These are phyloP conservation scores for Gephyroberyx darwinii DNA, from an alignment of 2,797 vertebrate species.

Conservation along the genomic window DNA sequence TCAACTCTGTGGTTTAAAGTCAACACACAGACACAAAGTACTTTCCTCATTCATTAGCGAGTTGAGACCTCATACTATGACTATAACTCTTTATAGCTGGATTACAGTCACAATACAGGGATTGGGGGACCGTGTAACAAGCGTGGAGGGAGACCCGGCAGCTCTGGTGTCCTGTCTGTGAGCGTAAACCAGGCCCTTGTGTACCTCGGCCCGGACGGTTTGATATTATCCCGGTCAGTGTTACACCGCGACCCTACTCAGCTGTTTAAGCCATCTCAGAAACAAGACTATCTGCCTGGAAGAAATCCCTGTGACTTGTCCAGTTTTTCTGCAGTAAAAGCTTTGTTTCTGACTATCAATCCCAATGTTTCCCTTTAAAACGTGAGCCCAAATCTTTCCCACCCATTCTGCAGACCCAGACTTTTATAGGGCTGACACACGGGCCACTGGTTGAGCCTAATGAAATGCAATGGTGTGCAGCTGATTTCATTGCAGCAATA, in stretches of 20 bases:
- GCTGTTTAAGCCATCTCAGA: conserved; percentile 68
- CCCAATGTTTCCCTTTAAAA: conserved; percentile 47
- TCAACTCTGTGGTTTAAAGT: conserved; percentile 52
- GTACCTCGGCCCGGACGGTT: conserved; percentile 28
- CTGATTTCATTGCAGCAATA: conserved; percentile 64
- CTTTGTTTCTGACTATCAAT: conserved; percentile 42
- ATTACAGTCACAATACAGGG: conserved; percentile 57
- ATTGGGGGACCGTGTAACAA: conserved; percentile 55
- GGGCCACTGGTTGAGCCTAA: conserved; percentile 59
- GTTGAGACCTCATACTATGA: conserved; percentile 58
- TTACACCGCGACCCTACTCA: conserved; percentile 39
- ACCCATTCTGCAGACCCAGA: conserved; percentile 34
- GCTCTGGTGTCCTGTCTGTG: conserved; percentile 55
- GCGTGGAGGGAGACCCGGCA: conserved; percentile 47
- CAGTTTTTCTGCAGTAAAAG: conserved; percentile 50
- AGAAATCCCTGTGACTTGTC: conserved; percentile 50
- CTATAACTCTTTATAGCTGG: conserved; percentile 58
- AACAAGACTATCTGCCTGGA: conserved; percentile 52
- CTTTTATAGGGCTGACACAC: conserved; percentile 65
- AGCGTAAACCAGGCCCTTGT: conserved; percentile 21
- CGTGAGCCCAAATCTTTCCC: conserved; percentile 38
- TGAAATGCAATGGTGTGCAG: conserved; percentile 66
- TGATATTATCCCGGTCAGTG: conserved; percentile 28
- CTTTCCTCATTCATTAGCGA: conserved; percentile 63
- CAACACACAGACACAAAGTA: conserved; percentile 52